Evolutionary conservation across 2,888 invertebrate genomes (phyloP).

Genomic region (Magallana nippona): DNA sequence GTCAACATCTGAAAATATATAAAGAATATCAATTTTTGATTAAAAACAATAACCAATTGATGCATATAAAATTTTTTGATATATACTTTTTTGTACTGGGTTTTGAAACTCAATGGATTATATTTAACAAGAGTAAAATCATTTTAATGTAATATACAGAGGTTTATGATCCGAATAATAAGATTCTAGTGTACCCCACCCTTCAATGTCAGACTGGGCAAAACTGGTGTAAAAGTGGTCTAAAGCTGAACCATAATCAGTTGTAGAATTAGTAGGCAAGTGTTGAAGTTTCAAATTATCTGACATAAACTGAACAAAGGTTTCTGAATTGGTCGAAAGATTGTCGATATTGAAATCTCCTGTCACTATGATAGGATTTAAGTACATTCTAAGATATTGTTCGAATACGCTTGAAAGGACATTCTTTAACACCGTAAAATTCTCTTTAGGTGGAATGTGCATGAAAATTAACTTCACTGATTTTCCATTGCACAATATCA

Average conservation of each 20-base stretch:
- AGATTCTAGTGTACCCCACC: not conserved
- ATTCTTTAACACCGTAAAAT: not conserved
- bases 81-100: not conserved
- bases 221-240: too few species aligned
- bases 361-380: constrained; percentile 9
- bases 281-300: not conserved
- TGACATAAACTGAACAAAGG: not conserved
- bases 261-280: not conserved
- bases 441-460: constrained; percentile 1
- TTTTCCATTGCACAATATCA: not conserved
- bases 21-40: not conserved
- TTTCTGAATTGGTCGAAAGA: constrained; percentile 3
- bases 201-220: too few species aligned
- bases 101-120: not conserved
- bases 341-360: constrained; percentile 40
- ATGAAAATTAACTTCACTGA: not conserved
- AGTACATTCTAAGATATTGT: not conserved
- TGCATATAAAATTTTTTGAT: too few species aligned
- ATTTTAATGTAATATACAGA: constrained; percentile 10
- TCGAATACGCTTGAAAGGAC: not conserved
- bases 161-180: constrained; percentile 8
- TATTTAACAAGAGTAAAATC: not conserved
- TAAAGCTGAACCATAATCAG: not conserved
- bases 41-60: too few species aligned
- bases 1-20: not conserved